Evolutionary conservation across 2,797 vertebrate genomes (phyloP), one percentile per base, ranked within the genome.

Genomic region (Amniataba percoides): DNA sequence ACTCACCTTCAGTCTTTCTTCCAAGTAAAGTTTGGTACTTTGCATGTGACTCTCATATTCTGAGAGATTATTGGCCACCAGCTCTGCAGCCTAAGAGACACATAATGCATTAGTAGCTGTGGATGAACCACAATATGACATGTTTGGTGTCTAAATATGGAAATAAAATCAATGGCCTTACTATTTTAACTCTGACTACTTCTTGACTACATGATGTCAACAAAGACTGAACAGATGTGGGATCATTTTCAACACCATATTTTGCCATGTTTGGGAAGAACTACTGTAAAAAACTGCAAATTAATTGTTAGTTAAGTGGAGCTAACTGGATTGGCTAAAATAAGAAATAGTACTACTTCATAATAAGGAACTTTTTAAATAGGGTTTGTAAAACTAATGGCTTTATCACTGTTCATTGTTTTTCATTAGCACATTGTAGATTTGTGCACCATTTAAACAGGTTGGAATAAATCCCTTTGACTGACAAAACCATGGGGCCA

Each of bases 11-110:
- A 99, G 94, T 40, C 67, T 93, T 63, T 96, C 92, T 84, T 99
- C 98, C 91, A 99, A 82, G 88, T 99, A 97, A 64, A 96, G 92
- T 23, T 94, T 95, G 57, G 95, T 86, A 1, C 92, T 94, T 65
- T 2, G 80, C 96, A 99, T 97, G 8, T 97, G 97, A 88, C 89
- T 89, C 81, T 96, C 93, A 0, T 99, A 97, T 2, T 88, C 82
- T 3, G 95, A 87, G 42, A 96, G 94, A 87, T 97, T 95, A 66
- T 87, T 76, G 12, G 76, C 93, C 82, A 99, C 98, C 76, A 99
- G 88, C 66, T 99, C 97, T 12, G 98, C 97, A 19, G 97, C 98
- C 98, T 99, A 64, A 58, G 55, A 78, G 19, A 88, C 42, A 89
- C 52, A 89, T 0, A 52, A 62, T 7, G 46, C 23, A 70, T 58